phyloP scores from a whole-genome alignment of 2,113 vertebrate species.

The Corythoichthys intestinalis region DNA sequence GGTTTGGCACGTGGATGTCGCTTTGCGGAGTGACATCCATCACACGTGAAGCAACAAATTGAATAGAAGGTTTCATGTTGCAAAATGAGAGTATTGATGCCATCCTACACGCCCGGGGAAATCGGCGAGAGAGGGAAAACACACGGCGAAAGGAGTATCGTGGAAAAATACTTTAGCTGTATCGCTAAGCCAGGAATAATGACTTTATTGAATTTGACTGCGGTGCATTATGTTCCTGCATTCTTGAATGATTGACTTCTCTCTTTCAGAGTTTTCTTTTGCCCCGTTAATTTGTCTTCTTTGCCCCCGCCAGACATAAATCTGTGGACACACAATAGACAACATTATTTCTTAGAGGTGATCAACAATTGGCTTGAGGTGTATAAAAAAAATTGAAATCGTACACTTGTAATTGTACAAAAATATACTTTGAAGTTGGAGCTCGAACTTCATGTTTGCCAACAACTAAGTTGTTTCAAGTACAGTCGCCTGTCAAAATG shows the following conservation, averaged over 20 bases:
- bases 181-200: slow-evolving; percentile 60
- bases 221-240: slow-evolving; percentile 59
- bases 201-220: slow-evolving; percentile 72
- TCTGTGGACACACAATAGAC: slow-evolving; percentile 56
- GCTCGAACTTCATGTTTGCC: slow-evolving; percentile 55
- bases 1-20: slow-evolving; percentile 22
- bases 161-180: slow-evolving; percentile 52
- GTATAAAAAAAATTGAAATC: slow-evolving; percentile 47
- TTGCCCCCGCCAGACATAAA: slow-evolving; percentile 53
- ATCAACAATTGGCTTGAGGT: slow-evolving; percentile 51
- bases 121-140: slow-evolving; percentile 32
- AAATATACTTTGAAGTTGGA: slow-evolving; percentile 68
- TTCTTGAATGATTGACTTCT: slow-evolving; percentile 69
- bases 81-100: slow-evolving; percentile 52
- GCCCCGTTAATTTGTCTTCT: slow-evolving; percentile 28
- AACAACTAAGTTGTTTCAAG: slow-evolving; percentile 54
- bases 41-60: slow-evolving; percentile 36
- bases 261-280: slow-evolving; percentile 61
- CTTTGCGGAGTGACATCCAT: slow-evolving; percentile 41
- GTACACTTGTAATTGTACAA: slow-evolving; percentile 61
- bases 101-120: slow-evolving; percentile 40
- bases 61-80: slow-evolving; percentile 52
- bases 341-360: slow-evolving; percentile 51
- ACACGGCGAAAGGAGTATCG: slow-evolving; percentile 43
- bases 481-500: slow-evolving; percentile 43